phyloP scores from a whole-genome alignment of 2,113 vertebrate genomes.

The Oriolus oriolus region DNA sequence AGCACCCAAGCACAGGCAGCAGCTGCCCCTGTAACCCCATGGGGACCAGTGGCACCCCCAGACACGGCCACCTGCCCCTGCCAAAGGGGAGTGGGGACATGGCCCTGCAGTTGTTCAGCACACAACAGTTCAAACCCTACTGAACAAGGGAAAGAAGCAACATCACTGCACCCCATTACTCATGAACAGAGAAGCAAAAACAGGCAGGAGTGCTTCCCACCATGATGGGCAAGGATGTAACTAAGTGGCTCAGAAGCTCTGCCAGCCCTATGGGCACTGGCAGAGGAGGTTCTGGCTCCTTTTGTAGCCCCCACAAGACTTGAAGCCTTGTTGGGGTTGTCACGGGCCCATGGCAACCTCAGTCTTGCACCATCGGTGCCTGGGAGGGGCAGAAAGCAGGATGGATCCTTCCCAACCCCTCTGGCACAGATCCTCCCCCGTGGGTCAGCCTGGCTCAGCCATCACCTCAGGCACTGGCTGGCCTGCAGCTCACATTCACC shows the following conservation, averaged over 20 bases:
- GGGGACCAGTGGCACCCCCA: not conserved
- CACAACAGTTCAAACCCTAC: rapidly evolving
- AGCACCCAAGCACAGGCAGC: not conserved
- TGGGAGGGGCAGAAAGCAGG: not conserved
- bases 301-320: not conserved
- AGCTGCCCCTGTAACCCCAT: rapidly evolving
- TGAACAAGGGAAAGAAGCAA: not conserved
- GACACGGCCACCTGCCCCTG: rapidly evolving
- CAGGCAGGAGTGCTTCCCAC: not conserved
- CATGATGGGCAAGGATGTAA: rapidly evolving
- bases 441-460: not conserved
- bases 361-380: rapidly evolving
- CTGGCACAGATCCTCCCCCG: not conserved
- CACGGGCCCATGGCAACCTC: not conserved
- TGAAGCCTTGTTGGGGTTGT: not conserved
- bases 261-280: not conserved
- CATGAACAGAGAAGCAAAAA: rapidly evolving
- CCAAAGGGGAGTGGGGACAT: rapidly evolving
- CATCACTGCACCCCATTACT: rapidly evolving
- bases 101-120: not conserved
- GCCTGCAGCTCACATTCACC: not conserved
- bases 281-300: not conserved
- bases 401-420: not conserved
- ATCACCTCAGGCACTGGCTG: not conserved
- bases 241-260: not conserved